Evolutionary conservation across 2,113 vertebrate genomes (phyloP).

Genomic region (Equus quagga): DNA sequence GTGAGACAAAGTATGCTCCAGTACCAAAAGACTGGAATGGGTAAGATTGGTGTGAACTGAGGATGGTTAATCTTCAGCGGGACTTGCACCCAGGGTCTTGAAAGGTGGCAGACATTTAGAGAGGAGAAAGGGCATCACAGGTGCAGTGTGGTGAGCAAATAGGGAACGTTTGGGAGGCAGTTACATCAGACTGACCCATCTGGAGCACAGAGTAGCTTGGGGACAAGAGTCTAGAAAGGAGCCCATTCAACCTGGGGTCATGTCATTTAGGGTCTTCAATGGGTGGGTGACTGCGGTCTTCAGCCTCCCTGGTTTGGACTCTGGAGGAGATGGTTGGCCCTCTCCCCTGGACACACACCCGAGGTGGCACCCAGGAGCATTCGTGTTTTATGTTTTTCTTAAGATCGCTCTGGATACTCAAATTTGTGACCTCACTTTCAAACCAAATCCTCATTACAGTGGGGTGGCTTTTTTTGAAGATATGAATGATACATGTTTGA

Average conservation of each 20-base stretch:
- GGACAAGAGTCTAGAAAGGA: background rate
- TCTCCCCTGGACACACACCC: background rate
- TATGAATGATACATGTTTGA: background rate
- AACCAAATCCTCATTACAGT: background rate
- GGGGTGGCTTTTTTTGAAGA: background rate
- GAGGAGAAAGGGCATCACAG: background rate
- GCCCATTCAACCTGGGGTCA: background rate
- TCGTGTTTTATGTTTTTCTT: background rate
- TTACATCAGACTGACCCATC: background rate
- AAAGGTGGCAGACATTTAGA: background rate
- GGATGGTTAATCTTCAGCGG: background rate
- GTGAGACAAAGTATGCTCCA: background rate
- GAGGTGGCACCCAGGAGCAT: no score
- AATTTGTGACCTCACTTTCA: background rate
- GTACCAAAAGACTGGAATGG: background rate
- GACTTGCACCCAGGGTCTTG: no score
- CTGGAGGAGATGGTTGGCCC: background rate
- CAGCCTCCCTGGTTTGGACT: background rate
- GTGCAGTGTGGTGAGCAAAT: background rate
- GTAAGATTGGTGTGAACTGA: background rate
- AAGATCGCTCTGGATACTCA: background rate
- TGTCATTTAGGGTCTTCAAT: no score
- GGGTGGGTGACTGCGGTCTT: background rate
- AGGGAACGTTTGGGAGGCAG: background rate
- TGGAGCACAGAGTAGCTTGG: background rate